Base-by-base conservation (phyloP, 2,113 vertebrate genomes). In the Pyrgilauda ruficollis region DNA sequence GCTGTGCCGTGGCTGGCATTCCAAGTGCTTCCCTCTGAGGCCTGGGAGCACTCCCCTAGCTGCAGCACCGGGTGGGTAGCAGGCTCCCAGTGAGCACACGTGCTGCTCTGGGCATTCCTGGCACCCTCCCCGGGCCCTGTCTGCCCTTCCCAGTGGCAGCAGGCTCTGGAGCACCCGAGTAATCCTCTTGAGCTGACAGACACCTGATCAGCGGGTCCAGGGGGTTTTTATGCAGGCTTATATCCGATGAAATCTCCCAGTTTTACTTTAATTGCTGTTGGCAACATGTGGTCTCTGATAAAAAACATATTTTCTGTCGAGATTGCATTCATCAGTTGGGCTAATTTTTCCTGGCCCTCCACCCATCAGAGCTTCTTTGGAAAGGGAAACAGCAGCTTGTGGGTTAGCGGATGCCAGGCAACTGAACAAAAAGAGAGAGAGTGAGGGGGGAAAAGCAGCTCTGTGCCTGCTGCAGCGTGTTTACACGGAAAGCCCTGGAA, bases 291-390 rank as follows among this genome's bases (percentile, higher is more conserved):
- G 98, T 98, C 97, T 91, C 97, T 98, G 98, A 98, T 98, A 96
- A 98, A 98, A 98, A 98, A 97, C 98, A 98, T 98, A 98, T 98
- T 98, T 98, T 98, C 97, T 97, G 97, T 97, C 21, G 88, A 98
- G 96, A 98, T 97, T 97, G 96, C 96, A 97, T 73, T 98, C 97
- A 97, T 98, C 97, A 97, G 97, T 98, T 97, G 97, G 97, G 97
- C 98, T 98, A 96, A 97, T 98, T 97, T 98, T 97, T 98, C 97
- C 98, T 98, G 98, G 98, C 98, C 98, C 97, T 98, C 96, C 97
- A 98, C 94, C 96, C 93, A 97, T 95, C 96, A 95, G 97, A 98
- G 97, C 96, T 97, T 97, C 97, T 97, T 97, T 97, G 95, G 96
- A 96, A 98, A 98, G 96, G 95, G 97, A 98, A 98, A 98, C 97